Conservation (phyloP, 2,113 vertebrate genomes). For the Meleagris gallopavo region DNA sequence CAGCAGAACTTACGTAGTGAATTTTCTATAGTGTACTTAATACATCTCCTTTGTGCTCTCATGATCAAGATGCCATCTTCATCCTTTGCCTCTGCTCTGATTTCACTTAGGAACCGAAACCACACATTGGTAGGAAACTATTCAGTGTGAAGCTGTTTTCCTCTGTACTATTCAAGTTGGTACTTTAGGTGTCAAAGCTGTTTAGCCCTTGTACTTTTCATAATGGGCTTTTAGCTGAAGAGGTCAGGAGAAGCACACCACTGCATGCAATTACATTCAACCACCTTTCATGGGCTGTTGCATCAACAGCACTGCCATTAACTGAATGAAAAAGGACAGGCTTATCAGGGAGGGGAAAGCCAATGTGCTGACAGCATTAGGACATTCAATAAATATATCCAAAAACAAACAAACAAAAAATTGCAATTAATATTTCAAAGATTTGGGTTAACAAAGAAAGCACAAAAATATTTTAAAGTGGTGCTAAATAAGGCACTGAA, state of each 20-base stretch:
- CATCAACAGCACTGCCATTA: not conserved
- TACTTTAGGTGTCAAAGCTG: not conserved
- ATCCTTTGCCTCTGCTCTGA: not conserved
- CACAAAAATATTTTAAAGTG: not conserved
- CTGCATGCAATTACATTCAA: not conserved
- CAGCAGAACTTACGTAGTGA: not conserved
- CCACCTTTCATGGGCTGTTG: not conserved
- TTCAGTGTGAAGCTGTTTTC: not conserved
- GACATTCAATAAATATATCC: not conserved
- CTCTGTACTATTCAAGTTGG: not conserved
- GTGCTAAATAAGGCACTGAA: not conserved
- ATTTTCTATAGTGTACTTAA: accelerated
- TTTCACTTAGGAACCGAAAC: not conserved
- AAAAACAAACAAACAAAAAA: not conserved
- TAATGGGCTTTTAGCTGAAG: not conserved
- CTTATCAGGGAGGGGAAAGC: not conserved
- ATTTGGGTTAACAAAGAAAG: not conserved
- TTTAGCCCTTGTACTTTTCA: not conserved
- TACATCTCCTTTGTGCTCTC: not conserved
- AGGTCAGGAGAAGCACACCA: not conserved
- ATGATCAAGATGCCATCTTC: not conserved
- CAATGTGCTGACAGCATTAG: not conserved
- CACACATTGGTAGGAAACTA: not conserved
- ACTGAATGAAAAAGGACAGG: not conserved
- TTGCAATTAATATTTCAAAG: not conserved